Conservation (phyloP, 2,113 vertebrate genomes). For the Jaculus jaculus region DNA sequence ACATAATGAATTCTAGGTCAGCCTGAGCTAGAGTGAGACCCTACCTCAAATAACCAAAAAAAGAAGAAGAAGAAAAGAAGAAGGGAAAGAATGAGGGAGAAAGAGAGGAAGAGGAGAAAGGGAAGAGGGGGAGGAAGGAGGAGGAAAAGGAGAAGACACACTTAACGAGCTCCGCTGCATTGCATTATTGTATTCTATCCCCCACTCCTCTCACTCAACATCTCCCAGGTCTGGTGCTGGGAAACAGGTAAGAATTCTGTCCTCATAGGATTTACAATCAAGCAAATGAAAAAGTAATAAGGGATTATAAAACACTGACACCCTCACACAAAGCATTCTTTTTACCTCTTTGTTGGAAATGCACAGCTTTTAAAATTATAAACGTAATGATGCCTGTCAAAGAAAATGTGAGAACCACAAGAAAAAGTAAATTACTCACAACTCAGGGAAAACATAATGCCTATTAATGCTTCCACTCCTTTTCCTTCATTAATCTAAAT, state of each 20-base stretch:
- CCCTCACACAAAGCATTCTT: constrained; percentile 42
- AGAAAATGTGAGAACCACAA: constrained; percentile 39
- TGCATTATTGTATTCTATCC: no score
- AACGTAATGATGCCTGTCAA: constrained; percentile 36
- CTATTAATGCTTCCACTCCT: constrained; percentile 23
- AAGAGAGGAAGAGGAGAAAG: no score
- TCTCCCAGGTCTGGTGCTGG: not conserved
- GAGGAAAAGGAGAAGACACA: no score
- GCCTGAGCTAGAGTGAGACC: no score
- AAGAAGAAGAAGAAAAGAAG: no score
- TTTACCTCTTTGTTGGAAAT: constrained; percentile 37
- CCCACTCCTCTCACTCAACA: not conserved
- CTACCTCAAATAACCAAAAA: no score
- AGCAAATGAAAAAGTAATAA: constrained; percentile 19
- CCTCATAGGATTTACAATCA: not conserved
- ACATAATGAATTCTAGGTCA: no score
- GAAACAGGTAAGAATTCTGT: not conserved
- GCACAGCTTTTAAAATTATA: constrained; percentile 40
- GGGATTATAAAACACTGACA: constrained; percentile 27
- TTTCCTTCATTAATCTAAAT: constrained; percentile 24
- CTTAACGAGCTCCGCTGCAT: not conserved
- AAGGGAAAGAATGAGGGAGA: no score
- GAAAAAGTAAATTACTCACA: constrained; percentile 49
- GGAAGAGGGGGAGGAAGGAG: no score
- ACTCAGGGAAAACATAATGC: constrained; percentile 21